These are phyloP conservation scores for Anthonomus grandis DNA, from an alignment of 1,140 invertebrate genomes.

Conservation along the genomic window DNA sequence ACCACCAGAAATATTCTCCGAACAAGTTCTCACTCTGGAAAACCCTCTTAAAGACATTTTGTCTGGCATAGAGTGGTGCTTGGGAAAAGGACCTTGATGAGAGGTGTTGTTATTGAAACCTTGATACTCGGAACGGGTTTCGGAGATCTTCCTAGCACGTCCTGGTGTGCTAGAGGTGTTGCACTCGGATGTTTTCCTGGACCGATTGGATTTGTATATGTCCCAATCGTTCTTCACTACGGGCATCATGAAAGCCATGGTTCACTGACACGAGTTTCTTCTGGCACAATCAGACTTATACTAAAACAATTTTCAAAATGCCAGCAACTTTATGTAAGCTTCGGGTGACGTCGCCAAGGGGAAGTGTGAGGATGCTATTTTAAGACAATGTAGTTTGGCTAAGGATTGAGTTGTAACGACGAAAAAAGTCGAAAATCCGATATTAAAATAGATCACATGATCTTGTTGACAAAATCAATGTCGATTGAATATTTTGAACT, in stretches of 20 bases:
- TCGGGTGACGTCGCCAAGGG: constrained; percentile 7
- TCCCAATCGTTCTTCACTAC: constrained; percentile 90
- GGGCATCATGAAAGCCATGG: constrained; percentile 91
- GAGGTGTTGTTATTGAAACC: constrained; percentile 64
- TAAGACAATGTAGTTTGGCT: constrained; percentile 15
- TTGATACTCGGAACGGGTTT: constrained; percentile 75
- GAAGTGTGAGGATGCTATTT: constrained; percentile 16
- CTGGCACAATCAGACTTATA: constrained; percentile 14
- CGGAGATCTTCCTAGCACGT: constrained; percentile 72
- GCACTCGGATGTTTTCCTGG: constrained; percentile 68
- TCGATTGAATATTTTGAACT: no score
- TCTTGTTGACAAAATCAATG: constrained; percentile 19
- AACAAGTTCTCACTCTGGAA: constrained; percentile 44
- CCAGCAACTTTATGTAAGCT: constrained; percentile 17
- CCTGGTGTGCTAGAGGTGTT: constrained; percentile 55
- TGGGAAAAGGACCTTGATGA: constrained; percentile 56
- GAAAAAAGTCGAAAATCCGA: constrained; percentile 14
- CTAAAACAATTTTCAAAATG: constrained; percentile 12
- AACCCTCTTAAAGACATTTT: constrained; percentile 54
- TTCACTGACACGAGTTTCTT: constrained; percentile 22
- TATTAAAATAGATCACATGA: constrained; percentile 17
- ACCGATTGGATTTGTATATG: constrained; percentile 80
- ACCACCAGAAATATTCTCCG: constrained; percentile 60
- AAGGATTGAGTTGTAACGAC: not conserved
- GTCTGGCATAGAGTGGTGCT: constrained; percentile 63